These are phyloP conservation scores for Hydrochoerus hydrochaeris DNA, from an alignment of 2,113 vertebrate species.

Conservation along the genomic window DNA sequence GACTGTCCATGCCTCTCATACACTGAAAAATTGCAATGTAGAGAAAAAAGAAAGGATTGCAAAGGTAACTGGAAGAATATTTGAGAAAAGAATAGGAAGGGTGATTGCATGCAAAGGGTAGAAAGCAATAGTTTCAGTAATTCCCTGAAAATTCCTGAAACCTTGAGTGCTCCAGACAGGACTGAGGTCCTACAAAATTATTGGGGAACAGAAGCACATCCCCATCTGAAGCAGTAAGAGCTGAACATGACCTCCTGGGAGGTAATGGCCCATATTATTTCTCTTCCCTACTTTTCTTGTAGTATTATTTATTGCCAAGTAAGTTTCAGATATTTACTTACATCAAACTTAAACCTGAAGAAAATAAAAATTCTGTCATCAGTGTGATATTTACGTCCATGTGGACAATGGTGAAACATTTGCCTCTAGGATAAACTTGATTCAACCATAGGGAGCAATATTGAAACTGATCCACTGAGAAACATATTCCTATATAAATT, in stretches of 20 bases:
- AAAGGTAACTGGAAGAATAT: not conserved
- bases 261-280: not conserved
- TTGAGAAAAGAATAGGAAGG: not conserved
- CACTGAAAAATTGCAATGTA: not conserved
- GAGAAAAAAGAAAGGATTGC: not conserved
- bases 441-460: conserved; percentile 24
- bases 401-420: conserved; percentile 27
- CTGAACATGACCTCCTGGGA: not conserved
- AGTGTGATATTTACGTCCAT: conserved; percentile 5
- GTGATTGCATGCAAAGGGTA: not conserved
- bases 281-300: not conserved
- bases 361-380: conserved; percentile 52
- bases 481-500: conserved; percentile 48
- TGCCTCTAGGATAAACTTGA: conserved; percentile 12
- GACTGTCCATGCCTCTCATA: not conserved
- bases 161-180: not conserved
- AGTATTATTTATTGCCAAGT: not conserved
- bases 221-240: not conserved
- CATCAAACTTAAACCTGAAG: conserved; percentile 5
- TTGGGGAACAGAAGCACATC: not conserved
- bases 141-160: not conserved
- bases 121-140: not conserved
- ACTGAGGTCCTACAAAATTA: not conserved
- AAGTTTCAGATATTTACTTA: not conserved
- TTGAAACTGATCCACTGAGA: conserved; percentile 60